Conservation (phyloP, 1,140 invertebrate species). For the Mizuhopecten yessoensis region DNA sequence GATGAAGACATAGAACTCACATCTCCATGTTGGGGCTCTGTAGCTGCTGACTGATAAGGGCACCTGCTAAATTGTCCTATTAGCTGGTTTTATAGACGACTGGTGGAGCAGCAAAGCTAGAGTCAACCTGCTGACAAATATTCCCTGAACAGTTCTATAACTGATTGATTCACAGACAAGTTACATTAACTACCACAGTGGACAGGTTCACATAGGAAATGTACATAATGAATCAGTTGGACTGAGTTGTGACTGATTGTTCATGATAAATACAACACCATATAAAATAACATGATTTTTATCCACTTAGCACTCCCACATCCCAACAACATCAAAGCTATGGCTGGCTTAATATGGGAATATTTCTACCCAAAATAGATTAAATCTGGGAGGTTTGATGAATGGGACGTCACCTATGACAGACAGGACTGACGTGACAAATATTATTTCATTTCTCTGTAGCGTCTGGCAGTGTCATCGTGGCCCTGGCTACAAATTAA, state of each 20-base stretch:
- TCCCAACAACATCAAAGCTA: background rate
- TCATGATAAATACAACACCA: too few relatives aligned
- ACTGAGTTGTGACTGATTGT: too few relatives aligned
- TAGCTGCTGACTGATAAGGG: conserved; percentile 16
- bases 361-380: background rate
- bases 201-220: background rate
- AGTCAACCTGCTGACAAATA: background rate
- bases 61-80: background rate
- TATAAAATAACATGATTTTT: background rate
- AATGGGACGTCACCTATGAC: too few relatives aligned
- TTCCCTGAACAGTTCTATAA: conserved; percentile 2
- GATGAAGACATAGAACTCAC: background rate
- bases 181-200: background rate
- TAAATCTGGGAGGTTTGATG: background rate
- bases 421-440: background rate
- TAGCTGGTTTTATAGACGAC: background rate
- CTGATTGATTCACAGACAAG: conserved; percentile 11
- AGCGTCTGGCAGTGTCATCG: background rate
- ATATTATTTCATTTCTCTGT: background rate
- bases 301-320: background rate
- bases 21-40: background rate
- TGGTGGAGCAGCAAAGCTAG: background rate
- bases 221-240: too few relatives aligned
- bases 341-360: background rate
- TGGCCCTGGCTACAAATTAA: background rate